Evolutionary conservation across 1,140 invertebrate species (phyloP), one percentile per base, ranked within the genome.

Genomic region (Drosophila trapezifrons): DNA sequence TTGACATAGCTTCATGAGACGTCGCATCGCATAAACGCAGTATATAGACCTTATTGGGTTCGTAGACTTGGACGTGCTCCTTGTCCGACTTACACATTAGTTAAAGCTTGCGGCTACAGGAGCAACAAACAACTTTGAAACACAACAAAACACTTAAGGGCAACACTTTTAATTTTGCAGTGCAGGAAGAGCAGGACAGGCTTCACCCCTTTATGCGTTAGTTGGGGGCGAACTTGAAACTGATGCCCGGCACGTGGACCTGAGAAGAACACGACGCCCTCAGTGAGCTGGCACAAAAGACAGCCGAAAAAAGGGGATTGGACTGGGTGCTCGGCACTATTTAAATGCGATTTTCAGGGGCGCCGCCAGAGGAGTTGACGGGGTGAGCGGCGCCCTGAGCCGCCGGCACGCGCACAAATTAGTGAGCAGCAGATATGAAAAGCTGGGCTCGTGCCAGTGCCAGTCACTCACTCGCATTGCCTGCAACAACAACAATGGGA

Each of bases 111-210:
- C 67, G 83, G 83, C 73, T 25, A 38, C 37, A 67, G 47, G 38
- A 63, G 13, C 73, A 82, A 78, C 59, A 71, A 65, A 75, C 47
- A 78, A 60, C 60, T 63, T 49, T 17, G 35, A 67, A 83, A 83
- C 83, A 89, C 76, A 80, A 83, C 83, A 83, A 87, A 89, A 83
- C 84, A 87, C 83, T 89, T 87, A 89, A 78, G 76, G 72, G 76
- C 69, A 84, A 87, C 84, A 89, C 84, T 87, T 89, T 87, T 89
- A 84, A 89, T 87, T 89, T 89, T 60, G 73, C 76, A 74, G 65
- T 20, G 35, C 51, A 27, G 49, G 2, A 15, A n/a, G 37, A 37
- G 18, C 2, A 13, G 32, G 29, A 20, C 6, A 3, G 27, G 6
- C 12, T 13, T 37, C 18, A 27, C 29, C 65, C 51, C 51, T 64